Conservation (phyloP, 2,888 invertebrate species). For the Limnephilus lunatus region DNA sequence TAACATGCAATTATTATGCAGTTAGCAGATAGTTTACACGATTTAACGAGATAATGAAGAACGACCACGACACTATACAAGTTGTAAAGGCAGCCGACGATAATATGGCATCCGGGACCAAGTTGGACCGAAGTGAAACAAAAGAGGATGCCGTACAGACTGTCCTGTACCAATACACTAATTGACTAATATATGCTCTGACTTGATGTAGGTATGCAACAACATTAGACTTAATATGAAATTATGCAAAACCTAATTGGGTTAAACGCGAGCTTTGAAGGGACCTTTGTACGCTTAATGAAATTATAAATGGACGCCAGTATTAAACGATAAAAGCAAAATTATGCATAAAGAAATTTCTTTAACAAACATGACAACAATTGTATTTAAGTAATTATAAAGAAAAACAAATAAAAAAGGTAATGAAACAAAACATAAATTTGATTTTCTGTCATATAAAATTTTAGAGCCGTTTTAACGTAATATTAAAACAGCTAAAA, state of each 20-base stretch:
- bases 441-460: too few relatives aligned
- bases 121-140: not conserved
- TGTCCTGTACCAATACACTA: not conserved
- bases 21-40: not conserved
- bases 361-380: not conserved
- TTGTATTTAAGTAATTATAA: not conserved
- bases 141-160: slow-evolving; percentile 12
- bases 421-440: not conserved
- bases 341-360: not conserved
- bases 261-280: not conserved
- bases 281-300: not conserved
- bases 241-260: not conserved
- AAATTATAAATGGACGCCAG: not conserved
- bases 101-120: not conserved
- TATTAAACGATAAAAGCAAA: not conserved
- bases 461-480: too few relatives aligned
- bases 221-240: not conserved
- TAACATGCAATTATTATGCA: not conserved
- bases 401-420: not conserved
- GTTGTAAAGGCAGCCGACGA: not conserved
- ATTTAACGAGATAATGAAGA: not conserved
- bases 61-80: not conserved
- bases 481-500: too few relatives aligned
- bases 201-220: not conserved
- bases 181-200: not conserved